A percentile compares a stretch with the other conserved stretches of the same genome.
Conservation (phyloP, 2,113 vertebrate species). For the Ivindomyrus marchei region DNA sequence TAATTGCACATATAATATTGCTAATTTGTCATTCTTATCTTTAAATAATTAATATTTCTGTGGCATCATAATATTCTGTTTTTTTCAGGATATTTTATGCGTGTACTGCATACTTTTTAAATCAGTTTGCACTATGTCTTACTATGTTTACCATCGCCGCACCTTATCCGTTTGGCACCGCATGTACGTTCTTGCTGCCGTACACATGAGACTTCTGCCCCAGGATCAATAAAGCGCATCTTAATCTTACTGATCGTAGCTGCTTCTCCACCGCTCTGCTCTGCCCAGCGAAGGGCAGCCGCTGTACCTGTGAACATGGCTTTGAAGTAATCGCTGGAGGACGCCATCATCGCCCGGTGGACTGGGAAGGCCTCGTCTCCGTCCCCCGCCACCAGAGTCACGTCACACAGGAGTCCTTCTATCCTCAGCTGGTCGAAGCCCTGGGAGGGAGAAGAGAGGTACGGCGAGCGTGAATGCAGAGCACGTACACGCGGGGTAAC, state of each 20-base stretch:
- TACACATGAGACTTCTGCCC: background rate
- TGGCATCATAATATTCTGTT: background rate
- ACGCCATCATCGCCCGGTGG: slow-evolving; percentile 98
- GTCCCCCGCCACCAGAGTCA: slow-evolving; percentile 88
- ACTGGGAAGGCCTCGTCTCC: slow-evolving; percentile 96
- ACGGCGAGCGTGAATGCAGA: background rate
- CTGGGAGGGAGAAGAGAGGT: slow-evolving; percentile 46
- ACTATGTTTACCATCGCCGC: background rate
- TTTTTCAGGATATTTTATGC: background rate
- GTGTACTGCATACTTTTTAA: background rate
- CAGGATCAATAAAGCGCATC: background rate
- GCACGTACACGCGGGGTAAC: background rate
- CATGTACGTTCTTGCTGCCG: background rate
- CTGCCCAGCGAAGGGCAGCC: background rate
- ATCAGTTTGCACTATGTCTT: background rate
- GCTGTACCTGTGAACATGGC: slow-evolving; percentile 96
- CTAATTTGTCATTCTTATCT: background rate
- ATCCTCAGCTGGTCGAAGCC: slow-evolving; percentile 95
- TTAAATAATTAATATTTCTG: background rate
- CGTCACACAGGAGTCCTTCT: slow-evolving; percentile 93
- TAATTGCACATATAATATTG: background rate
- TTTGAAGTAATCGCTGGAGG: slow-evolving; percentile 98
- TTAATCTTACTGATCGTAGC: background rate
- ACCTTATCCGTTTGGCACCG: background rate
- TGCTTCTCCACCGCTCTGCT: background rate